Percentiles rank a stretch among this genome's conserved stretches.
Conservation (phyloP, 2,888 invertebrate species). For the Plagodis pulveraria region DNA sequence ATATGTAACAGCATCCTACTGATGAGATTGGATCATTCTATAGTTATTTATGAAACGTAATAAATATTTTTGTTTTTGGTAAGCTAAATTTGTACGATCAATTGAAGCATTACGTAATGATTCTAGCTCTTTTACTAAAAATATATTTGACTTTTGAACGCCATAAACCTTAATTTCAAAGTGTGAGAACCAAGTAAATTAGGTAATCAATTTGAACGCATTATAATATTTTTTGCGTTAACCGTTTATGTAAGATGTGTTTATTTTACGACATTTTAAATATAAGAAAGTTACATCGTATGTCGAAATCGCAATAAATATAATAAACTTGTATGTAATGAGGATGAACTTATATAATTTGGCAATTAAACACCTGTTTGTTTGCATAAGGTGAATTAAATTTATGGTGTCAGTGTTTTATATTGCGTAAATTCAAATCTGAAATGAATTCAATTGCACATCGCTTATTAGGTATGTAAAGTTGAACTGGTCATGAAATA, state of each 20-base stretch:
- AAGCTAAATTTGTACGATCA: not conserved
- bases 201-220: slow-evolving; percentile 32
- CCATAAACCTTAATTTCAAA: slow-evolving; percentile 44
- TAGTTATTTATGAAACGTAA: too few species aligned
- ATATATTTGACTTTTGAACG: slow-evolving; percentile 11
- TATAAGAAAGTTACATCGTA: slow-evolving; percentile 6
- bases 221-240: slow-evolving; percentile 26
- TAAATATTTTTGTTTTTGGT: not conserved
- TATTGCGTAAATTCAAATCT: too few species aligned
- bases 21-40: too few species aligned
- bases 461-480: too few species aligned
- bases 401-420: too few species aligned
- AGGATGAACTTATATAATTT: slow-evolving; percentile 18
- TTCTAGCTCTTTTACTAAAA: slow-evolving; percentile 3
- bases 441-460: too few species aligned
- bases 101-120: not conserved
- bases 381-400: slow-evolving; percentile 2
- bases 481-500: too few species aligned
- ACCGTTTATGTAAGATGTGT: slow-evolving; percentile 32
- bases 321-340: not conserved
- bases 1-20: too few species aligned
- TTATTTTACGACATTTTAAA: slow-evolving; percentile 27
- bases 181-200: slow-evolving; percentile 37
- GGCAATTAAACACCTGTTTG: slow-evolving; percentile 14
- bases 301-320: not conserved